Evolutionary conservation across 2,113 vertebrate genomes (phyloP).

Genomic region (Psilopogon haemacephalus): DNA sequence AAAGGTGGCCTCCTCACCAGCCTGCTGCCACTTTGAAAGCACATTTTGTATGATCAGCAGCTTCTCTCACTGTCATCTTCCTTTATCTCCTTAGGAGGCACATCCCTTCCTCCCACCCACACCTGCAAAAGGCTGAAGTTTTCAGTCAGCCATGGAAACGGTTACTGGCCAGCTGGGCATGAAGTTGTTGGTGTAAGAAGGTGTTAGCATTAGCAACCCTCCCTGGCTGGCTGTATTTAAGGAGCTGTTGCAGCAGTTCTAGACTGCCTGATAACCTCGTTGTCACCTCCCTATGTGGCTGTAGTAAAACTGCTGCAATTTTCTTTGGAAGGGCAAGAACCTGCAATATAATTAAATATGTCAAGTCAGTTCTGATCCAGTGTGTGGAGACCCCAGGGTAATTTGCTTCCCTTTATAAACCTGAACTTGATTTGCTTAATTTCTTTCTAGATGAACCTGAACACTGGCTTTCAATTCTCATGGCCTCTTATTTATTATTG

Average conservation of each 20-base stretch:
- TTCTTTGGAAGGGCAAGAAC: conserved; percentile 44
- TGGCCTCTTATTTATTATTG: conserved; percentile 43
- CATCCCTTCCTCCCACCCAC: neutral
- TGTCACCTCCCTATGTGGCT: conserved; percentile 8
- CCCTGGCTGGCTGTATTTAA: neutral
- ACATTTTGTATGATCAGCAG: fast-evolving
- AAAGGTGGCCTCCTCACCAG: neutral
- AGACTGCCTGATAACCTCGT: conserved; percentile 2
- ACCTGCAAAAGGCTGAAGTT: neutral
- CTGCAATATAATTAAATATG: conserved; percentile 29
- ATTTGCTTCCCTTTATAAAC: conserved; percentile 58
- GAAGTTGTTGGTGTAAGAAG: neutral
- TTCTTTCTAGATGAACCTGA: conserved; percentile 61
- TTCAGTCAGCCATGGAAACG: neutral
- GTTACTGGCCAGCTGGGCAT: neutral
- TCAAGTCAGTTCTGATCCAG: conserved; percentile 33
- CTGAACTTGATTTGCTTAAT: conserved; percentile 52
- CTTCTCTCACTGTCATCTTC: neutral
- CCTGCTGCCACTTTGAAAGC: fast-evolving
- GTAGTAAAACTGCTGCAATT: conserved; percentile 19
- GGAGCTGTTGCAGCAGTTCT: conserved; percentile 1
- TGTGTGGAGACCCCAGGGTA: neutral
- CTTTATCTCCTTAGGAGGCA: neutral
- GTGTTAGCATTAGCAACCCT: neutral
- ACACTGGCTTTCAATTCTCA: conserved; percentile 14